phyloP scores from a whole-genome alignment of 1,140 invertebrate species.

The honey bee (Apis mellifera) region Amel_HAv3.1 CM009934.2:11900501-11901000 shows the following conservation, averaged over 20 bases:
- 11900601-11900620: neutral
- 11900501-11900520: neutral
- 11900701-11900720: too few relatives aligned
- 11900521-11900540: neutral
- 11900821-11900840: constrained; percentile 10
- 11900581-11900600: constrained; percentile 21
- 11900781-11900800: neutral
- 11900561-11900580: neutral
- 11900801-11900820: constrained; percentile 11
- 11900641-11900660: too few relatives aligned
- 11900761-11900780: neutral
- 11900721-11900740: too few relatives aligned
- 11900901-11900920: neutral
- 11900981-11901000: neutral
- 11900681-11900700: too few relatives aligned
- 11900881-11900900: neutral
- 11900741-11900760: neutral
- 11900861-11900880: neutral
- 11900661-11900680: neutral
- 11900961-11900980: too few relatives aligned
- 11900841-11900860: constrained; percentile 1
- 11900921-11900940: neutral
- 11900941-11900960: neutral
- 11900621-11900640: neutral
- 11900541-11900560: neutral